A percentile compares a stretch with the other conserved stretches of the same genome.
These are phyloP conservation scores for Nemotelus nigrinus DNA, from an alignment of 2,888 invertebrate genomes.

Conservation along the genomic window DNA sequence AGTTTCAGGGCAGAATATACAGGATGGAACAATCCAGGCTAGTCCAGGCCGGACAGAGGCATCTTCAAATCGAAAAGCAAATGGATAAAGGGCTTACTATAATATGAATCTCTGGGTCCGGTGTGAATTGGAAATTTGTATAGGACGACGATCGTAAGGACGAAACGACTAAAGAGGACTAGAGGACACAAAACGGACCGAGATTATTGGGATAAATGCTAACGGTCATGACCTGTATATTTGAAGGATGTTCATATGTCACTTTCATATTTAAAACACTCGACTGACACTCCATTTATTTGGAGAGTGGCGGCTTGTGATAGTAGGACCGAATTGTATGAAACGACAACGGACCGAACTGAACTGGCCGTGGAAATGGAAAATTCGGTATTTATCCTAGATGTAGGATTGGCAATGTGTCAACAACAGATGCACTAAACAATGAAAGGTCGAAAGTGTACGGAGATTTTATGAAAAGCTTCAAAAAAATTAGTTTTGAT, in stretches of 20 bases:
- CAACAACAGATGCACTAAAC: slow-evolving; percentile 37
- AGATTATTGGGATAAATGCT: background rate
- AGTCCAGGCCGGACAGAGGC: background rate
- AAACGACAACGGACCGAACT: background rate
- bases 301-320: slow-evolving; percentile 1
- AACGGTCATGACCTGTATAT: slow-evolving; percentile 34
- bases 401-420: slow-evolving; percentile 28
- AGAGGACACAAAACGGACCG: background rate
- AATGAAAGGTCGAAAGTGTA: slow-evolving; percentile 21
- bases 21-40: too few species aligned
- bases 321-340: background rate
- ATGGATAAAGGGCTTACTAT: slow-evolving; percentile 27
- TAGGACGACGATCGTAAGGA: background rate
- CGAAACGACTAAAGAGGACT: background rate
- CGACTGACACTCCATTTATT: slow-evolving; percentile 41
- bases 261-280: slow-evolving; percentile 43
- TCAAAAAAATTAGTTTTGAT: slow-evolving; percentile 38
- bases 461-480: slow-evolving; percentile 1
- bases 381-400: background rate
- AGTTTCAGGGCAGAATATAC: too few species aligned
- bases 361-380: slow-evolving; percentile 1
- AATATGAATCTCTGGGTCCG: slow-evolving; percentile 23
- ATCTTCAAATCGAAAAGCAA: background rate
- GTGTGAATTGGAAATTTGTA: slow-evolving; percentile 20
- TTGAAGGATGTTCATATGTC: slow-evolving; percentile 33